Evolutionary conservation across 2,888 invertebrate genomes (phyloP).

Genomic region (Melanchra persicariae): DNA sequence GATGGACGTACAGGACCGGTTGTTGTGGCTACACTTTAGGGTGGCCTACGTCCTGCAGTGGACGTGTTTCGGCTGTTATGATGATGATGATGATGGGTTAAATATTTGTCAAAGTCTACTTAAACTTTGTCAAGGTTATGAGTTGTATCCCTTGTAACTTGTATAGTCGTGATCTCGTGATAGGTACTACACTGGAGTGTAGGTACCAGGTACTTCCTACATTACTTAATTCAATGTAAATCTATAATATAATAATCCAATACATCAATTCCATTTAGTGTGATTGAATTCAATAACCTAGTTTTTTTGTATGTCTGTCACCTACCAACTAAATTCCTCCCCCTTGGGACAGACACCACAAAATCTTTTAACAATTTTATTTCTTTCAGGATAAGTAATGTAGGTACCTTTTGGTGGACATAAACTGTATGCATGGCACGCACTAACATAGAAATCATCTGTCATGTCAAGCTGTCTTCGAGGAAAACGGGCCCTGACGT

Average conservation of each 20-base stretch:
- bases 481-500: constrained; percentile 43
- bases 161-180: too few species aligned
- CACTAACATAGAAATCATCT: constrained; percentile 49
- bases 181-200: too few species aligned
- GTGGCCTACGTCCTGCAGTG: too few species aligned
- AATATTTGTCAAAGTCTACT: too few species aligned
- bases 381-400: neutral
- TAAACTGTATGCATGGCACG: constrained; percentile 47
- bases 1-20: too few species aligned
- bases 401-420: constrained; percentile 3
- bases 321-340: neutral
- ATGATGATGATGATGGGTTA: too few species aligned
- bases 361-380: neutral
- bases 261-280: neutral
- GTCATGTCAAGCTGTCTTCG: constrained; percentile 59
- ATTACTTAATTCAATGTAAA: neutral
- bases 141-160: too few species aligned
- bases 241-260: neutral
- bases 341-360: neutral
- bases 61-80: too few species aligned
- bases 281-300: neutral
- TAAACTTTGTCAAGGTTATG: too few species aligned
- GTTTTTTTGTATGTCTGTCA: neutral
- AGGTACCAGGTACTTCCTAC: too few species aligned
- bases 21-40: too few species aligned